Evolutionary conservation across 1,140 invertebrate species (phyloP), one percentile per base, ranked within the genome.

Genomic region (Drosophila carrolli): DNA sequence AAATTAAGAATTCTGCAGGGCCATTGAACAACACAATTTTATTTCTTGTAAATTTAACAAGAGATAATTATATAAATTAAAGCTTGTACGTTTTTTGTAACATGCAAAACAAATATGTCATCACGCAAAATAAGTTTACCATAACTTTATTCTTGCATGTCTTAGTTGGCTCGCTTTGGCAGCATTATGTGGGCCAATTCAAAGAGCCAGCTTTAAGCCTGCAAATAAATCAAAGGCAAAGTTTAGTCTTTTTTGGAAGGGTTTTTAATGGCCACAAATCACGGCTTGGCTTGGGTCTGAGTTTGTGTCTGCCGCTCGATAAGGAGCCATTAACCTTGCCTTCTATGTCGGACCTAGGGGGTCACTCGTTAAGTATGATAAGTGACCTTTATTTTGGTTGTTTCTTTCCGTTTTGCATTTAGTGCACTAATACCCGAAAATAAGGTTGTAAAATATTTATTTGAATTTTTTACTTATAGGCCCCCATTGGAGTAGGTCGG

Each of bases 81-180:
- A 13, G 43, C 13, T 7, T 41, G 27, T 47, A 27, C 35, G 10
- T 47, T 54, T 44, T 4, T 51, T 9, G 23, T 13, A 51, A 16
- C 16, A 43, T 53, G n/a, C 19, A 67, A 81, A 68, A 60, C 71
- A 85, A 75, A 86, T 62, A 78, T 75, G 78, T 86, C 71, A 86
- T 53, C 78, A 82, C 79, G 83, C 66, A 58, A 79, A 55, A 68
- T 19, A 79, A 86, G 66, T 79, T 79, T 55, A 63, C 75, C 76
- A 74, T 82, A 79, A 88, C 88, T 88, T 82, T 76, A 88, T 80
- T 78, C 82, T 88, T 76, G 83, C 83, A 88, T 88, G 79, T 74
- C 78, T 73, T 55, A 68, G 46, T 67, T 50, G 43, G 56, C 75
- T 81, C 58, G 44, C 23, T 23, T 67, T 60, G 38, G 44, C 72